Percentiles rank a stretch among this genome's conserved stretches.
These are phyloP conservation scores for Amniataba percoides DNA, from an alignment of 2,797 vertebrate genomes.

Conservation along the genomic window DNA sequence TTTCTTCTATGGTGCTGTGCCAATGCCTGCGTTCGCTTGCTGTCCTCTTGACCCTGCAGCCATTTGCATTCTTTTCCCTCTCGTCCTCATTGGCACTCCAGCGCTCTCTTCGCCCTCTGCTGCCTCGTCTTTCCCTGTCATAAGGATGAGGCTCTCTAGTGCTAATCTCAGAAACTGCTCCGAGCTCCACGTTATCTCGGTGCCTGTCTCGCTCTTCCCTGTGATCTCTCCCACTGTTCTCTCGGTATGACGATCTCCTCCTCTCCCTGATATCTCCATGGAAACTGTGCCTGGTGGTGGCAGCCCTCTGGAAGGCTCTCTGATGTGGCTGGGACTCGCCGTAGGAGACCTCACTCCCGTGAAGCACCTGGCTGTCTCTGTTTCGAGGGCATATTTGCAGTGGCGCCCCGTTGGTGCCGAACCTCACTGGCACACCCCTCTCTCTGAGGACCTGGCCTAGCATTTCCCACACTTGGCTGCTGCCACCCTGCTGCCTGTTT, in stretches of 20 bases:
- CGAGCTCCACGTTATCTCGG: constrained; percentile 28
- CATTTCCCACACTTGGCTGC: constrained; percentile 71
- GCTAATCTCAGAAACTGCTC: constrained; percentile 55
- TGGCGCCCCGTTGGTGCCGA: constrained; percentile 61
- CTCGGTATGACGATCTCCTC: constrained; percentile 57
- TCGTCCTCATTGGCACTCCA: not conserved
- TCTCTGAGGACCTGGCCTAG: constrained; percentile 75
- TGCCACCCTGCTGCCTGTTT: constrained; percentile 35
- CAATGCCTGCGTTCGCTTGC: constrained; percentile 59
- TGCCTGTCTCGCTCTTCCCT: constrained; percentile 56
- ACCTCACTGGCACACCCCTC: constrained; percentile 73
- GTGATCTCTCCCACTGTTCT: constrained; percentile 66
- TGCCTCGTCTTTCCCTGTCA: constrained; percentile 51
- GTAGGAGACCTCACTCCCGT: constrained; percentile 70
- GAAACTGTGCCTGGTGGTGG: constrained; percentile 80
- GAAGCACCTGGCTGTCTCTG: constrained; percentile 71
- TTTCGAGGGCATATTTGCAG: constrained; percentile 70
- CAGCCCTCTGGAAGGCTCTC: constrained; percentile 75
- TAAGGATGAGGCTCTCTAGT: constrained; percentile 34
- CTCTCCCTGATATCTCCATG: constrained; percentile 77
- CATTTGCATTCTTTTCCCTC: constrained; percentile 29
- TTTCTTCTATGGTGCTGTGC: constrained; percentile 60
- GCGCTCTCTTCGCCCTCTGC: constrained; percentile 48
- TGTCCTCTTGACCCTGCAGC: constrained; percentile 57
- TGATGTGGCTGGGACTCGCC: constrained; percentile 72